A percentile compares a stretch with the other conserved stretches of the same genome.
Conservation (phyloP, 2,888 invertebrate species). For the Ochropleura plecta region DNA sequence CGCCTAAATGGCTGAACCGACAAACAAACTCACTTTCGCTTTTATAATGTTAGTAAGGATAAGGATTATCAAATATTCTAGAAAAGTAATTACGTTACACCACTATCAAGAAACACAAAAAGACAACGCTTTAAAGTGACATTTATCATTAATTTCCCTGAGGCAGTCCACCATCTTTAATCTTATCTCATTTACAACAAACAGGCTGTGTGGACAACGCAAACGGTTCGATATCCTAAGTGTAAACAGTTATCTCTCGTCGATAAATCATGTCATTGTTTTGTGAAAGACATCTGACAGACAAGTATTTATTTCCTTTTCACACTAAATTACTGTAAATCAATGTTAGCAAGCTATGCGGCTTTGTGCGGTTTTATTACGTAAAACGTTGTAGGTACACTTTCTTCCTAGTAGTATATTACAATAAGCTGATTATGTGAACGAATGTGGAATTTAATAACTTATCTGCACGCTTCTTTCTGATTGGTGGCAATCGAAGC, state of each 20-base stretch:
- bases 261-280: conserved; percentile 77
- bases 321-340: conserved; percentile 66
- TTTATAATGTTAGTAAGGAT: too few species aligned
- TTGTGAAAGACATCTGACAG: conserved; percentile 72
- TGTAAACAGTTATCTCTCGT: conserved; percentile 71
- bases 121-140: conserved; percentile 16
- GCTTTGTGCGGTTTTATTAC: conserved; percentile 49
- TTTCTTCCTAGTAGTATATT: conserved; percentile 49
- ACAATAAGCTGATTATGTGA: conserved; percentile 52
- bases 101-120: conserved; percentile 15
- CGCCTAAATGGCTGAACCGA: too few species aligned
- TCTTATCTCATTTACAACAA: conserved; percentile 62
- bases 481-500: conserved; percentile 23
- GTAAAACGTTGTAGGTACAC: conserved; percentile 53
- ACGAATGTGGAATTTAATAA: conserved; percentile 47
- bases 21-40: too few species aligned
- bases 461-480: conserved; percentile 50
- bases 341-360: conserved; percentile 48
- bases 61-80: neutral
- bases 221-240: conserved; percentile 66
- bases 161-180: conserved; percentile 48
- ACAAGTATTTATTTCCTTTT: conserved; percentile 73
- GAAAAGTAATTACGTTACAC: neutral
- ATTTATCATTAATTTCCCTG: conserved; percentile 40
- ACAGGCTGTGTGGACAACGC: conserved; percentile 50